Base-by-base conservation (phyloP, 2,888 invertebrate species). In the Meiosimyza decipiens region DNA sequence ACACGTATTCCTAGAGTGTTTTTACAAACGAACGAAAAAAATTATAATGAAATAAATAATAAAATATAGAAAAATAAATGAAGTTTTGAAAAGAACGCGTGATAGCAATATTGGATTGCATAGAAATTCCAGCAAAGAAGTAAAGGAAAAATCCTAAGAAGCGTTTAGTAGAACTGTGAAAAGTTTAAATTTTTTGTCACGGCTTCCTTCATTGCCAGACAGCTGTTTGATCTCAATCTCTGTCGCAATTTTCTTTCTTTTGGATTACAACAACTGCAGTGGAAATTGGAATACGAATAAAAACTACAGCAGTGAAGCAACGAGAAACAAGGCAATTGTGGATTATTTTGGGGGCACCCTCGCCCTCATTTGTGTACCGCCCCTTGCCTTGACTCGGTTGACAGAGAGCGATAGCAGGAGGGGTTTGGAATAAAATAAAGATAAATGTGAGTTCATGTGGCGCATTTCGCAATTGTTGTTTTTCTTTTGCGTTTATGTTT, bases 371-470 rank as follows among this genome's bases (percentile, higher is more conserved):
- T 4, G 9, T 18, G 16, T 47, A 1, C 47, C 18, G 16, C 22
- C 18, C 4, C 15, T 4, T 16, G 16, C 22, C n/a, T 9, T 16
- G 63, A 63, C 15, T 64, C n/a, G 18, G 3, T 55, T 55, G 11
- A 16, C 12, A 55, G 7, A 22, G 40, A 40, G 40, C 40, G 22
- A 40, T 40, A 40, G 40, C 55, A 55, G 55, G 47, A 65, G 65
- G 60, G 60, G 13, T 64, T 77, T 79, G 76, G 78, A 79, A 79
- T 80, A 79, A 80, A 82, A 83, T 81, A 80, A 79, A 82, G 83
- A 81, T 80, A 82, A 83, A 82, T 84, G 83, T 75, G 83, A 84
- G 81, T 82, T 83, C 78, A 77, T 72, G 75, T 68, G 74, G 75
- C 73, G 74, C 72, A 67, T 60, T 74, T 74, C 71, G 59, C 69